A percentile compares a stretch with the other conserved stretches of the same genome.
Evolutionary conservation across 2,888 invertebrate genomes (phyloP).

Genomic region (Agrotis ipsilon): DNA sequence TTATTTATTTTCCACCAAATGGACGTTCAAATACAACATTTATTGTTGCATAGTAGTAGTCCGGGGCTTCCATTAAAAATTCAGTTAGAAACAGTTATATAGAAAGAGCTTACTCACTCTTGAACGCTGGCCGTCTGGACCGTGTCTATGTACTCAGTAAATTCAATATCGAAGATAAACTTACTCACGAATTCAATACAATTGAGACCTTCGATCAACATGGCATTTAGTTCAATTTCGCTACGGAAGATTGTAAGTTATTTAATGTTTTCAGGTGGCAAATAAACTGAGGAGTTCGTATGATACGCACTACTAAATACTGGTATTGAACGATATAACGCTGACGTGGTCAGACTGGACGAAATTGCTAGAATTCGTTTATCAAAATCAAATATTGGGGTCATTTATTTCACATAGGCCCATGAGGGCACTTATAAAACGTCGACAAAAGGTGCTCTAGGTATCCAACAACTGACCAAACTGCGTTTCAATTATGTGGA

Average conservation of each 20-base stretch:
- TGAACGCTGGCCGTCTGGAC: background rate
- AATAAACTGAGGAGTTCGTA: too few species aligned
- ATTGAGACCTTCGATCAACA: conserved; percentile 6
- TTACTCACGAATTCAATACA: conserved; percentile 19
- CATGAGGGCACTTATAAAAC: too few species aligned
- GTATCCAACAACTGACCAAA: too few species aligned
- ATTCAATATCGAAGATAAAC: conserved; percentile 26
- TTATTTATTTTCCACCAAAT: background rate
- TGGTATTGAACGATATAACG: background rate
- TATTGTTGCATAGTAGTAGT: background rate
- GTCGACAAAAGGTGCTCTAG: too few species aligned
- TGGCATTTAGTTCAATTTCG: background rate
- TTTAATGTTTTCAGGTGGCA: too few species aligned
- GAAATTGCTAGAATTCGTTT: background rate
- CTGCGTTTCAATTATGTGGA: too few species aligned
- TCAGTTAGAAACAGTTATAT: conserved; percentile 1
- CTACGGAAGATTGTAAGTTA: background rate
- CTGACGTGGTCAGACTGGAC: too few species aligned
- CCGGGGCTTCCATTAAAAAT: conserved; percentile 3
- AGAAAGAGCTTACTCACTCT: background rate
- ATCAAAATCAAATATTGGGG: too few species aligned
- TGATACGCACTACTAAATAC: too few species aligned
- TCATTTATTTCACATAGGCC: too few species aligned
- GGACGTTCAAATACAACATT: background rate
- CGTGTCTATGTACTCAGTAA: conserved; percentile 11